phyloP scores from a whole-genome alignment of 2,113 vertebrate genomes.

The Xiphophorus couchianus region DNA sequence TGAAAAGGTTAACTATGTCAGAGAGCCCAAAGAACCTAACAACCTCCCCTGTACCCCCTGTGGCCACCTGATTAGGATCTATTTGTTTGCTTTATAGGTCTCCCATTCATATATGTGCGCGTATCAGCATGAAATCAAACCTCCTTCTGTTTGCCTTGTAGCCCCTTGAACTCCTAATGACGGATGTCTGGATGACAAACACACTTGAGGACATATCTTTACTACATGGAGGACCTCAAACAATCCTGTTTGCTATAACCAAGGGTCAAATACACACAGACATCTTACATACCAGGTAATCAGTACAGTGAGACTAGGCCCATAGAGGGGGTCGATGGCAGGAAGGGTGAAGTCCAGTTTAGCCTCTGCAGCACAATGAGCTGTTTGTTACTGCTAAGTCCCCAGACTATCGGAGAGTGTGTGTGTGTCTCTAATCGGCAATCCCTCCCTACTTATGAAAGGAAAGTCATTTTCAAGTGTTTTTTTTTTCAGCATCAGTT shows the following conservation, averaged over 20 bases:
- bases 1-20: slow-evolving; percentile 57
- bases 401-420: slow-evolving; percentile 1
- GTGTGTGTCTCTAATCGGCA: slow-evolving; percentile 11
- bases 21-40: slow-evolving; percentile 57
- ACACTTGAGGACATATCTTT: slow-evolving; percentile 10
- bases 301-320: slow-evolving; percentile 62
- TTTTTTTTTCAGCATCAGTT: background rate
- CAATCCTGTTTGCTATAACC: background rate
- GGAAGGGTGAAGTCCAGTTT: slow-evolving; percentile 73
- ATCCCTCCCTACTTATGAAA: background rate
- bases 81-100: slow-evolving; percentile 68
- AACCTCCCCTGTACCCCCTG: slow-evolving; percentile 47
- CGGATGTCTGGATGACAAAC: slow-evolving; percentile 41
- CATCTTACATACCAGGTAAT: slow-evolving; percentile 57
- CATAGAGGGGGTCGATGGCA: slow-evolving; percentile 57
- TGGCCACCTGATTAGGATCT: slow-evolving; percentile 57
- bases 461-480: background rate
- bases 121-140: slow-evolving; percentile 34
- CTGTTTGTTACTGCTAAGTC: slow-evolving; percentile 55
- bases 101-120: slow-evolving; percentile 14
- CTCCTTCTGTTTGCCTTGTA: slow-evolving; percentile 34
- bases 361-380: slow-evolving; percentile 60
- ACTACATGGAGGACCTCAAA: background rate
- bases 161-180: slow-evolving; percentile 35
- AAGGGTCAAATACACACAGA: slow-evolving; percentile 9